A percentile compares a stretch with the other conserved stretches of the same genome.
Conservation (phyloP, 2,797 vertebrate species). For the Scyliorhinus canicula region DNA sequence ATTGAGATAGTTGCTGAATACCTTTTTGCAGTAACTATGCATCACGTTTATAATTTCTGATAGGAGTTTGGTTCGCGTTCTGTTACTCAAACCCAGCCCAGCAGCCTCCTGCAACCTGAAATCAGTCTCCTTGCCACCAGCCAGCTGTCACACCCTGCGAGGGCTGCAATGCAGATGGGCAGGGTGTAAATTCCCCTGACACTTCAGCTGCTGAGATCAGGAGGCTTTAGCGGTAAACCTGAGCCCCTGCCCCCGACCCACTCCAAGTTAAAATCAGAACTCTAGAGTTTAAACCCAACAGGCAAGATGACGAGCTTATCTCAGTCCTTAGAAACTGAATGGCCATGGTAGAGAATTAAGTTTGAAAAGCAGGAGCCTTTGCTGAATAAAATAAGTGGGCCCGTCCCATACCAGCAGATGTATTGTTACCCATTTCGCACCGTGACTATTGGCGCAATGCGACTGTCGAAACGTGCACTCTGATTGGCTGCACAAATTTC, state of each 20-base stretch:
- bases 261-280: not conserved
- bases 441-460: not conserved
- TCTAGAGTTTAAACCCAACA: not conserved
- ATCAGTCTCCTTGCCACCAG: not conserved
- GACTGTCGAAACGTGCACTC: not conserved
- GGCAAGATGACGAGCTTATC: not conserved
- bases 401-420: not conserved
- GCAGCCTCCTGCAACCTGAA: not conserved
- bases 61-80: not conserved
- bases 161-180: not conserved
- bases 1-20: constrained; percentile 21
- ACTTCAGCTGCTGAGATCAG: not conserved
- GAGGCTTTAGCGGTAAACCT: not conserved
- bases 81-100: not conserved
- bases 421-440: not conserved
- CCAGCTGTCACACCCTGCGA: not conserved
- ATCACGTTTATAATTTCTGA: not conserved
- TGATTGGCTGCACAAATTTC: not conserved
- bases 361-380: not conserved
- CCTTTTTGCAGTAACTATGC: not conserved
- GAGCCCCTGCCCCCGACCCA: not conserved
- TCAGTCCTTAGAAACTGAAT: not conserved
- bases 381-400: not conserved
- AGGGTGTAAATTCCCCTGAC: not conserved
- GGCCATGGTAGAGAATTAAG: not conserved